Conservation (phyloP, 2,888 invertebrate species). For the Hyppa rectilinea region DNA sequence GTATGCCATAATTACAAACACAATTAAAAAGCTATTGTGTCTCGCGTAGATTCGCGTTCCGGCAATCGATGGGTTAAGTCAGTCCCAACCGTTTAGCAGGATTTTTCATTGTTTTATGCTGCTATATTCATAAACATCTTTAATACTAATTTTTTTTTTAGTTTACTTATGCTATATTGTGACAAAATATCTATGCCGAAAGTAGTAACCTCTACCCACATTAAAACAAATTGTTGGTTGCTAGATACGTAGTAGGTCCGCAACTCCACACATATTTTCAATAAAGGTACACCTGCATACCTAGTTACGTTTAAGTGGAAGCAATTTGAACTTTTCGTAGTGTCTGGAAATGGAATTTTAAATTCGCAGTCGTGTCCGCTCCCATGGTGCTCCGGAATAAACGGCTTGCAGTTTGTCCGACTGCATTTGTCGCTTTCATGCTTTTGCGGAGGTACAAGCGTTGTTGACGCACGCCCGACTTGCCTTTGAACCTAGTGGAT, state of each 20-base stretch:
- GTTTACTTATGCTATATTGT: no score
- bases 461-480: constrained; percentile 56
- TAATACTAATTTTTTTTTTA: no score
- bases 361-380: constrained; percentile 77
- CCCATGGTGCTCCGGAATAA: constrained; percentile 74
- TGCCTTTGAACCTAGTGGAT: constrained; percentile 55
- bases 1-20: no score
- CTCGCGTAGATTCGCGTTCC: no score
- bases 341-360: constrained; percentile 86
- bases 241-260: neutral
- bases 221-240: neutral
- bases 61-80: no score
- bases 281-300: constrained; percentile 37
- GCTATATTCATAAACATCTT: no score
- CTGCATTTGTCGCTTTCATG: constrained; percentile 70
- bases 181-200: no score
- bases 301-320: constrained; percentile 65
- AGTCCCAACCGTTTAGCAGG: no score
- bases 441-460: constrained; percentile 55
- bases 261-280: constrained; percentile 37
- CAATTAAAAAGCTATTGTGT: no score
- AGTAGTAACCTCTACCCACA: no score
- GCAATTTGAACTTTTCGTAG: constrained; percentile 80
- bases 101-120: no score
- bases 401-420: constrained; percentile 68